Evolutionary conservation across 2,888 invertebrate species (phyloP).

Genomic region (Nemapogon koenigi): DNA sequence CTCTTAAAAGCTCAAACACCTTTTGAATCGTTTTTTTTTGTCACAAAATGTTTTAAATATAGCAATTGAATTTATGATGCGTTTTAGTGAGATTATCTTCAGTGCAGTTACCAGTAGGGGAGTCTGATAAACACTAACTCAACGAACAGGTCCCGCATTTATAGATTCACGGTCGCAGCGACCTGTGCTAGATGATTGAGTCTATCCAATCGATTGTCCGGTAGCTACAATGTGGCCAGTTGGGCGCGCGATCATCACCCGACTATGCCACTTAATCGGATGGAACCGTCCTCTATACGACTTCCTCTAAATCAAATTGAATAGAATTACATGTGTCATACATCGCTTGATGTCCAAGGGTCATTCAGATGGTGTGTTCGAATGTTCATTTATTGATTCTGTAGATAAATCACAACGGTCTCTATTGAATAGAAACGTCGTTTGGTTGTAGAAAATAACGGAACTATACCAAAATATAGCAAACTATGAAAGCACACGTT

Average conservation of each 20-base stretch:
- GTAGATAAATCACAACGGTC: too few species aligned
- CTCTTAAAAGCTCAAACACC: not conserved
- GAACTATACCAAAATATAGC: too few species aligned
- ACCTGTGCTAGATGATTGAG: conserved; percentile 51
- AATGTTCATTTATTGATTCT: too few species aligned
- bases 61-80: not conserved
- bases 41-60: not conserved
- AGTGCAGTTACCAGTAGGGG: conserved; percentile 10
- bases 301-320: conserved; percentile 3
- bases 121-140: conserved; percentile 37
- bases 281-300: conserved; percentile 3
- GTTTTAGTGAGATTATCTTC: not conserved
- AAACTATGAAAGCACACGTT: too few species aligned
- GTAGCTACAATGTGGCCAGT: conserved; percentile 39
- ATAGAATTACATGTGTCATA: conserved; percentile 7
- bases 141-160: conserved; percentile 27
- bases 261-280: conserved; percentile 14
- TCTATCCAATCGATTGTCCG: conserved; percentile 55
- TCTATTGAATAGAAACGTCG: too few species aligned
- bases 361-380: not conserved
- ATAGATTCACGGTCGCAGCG: conserved; percentile 58
- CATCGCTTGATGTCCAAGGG: too few species aligned
- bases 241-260: conserved; percentile 30
- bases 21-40: not conserved
- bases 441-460: too few species aligned